Conservation (phyloP, 2,797 vertebrate genomes). For the Danio aesculapii region DNA sequence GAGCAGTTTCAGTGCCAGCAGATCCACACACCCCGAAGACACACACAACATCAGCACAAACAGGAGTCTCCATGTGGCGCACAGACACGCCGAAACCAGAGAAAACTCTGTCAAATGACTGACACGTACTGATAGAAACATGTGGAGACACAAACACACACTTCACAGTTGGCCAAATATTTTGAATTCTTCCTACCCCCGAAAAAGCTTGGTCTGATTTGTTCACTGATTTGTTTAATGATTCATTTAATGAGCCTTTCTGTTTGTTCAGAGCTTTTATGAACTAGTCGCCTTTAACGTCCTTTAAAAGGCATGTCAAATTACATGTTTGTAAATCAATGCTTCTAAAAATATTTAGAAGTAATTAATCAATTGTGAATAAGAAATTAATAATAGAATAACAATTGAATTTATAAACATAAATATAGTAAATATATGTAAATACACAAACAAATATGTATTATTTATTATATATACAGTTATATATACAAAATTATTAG, state of each 20-base stretch:
- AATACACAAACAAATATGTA: too few species aligned
- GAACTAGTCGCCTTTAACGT: not conserved
- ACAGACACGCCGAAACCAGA: constrained; percentile 7
- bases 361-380: not conserved
- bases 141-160: constrained; percentile 9
- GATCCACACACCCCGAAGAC: constrained; percentile 36
- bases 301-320: not conserved
- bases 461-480: too few species aligned
- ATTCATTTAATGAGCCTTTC: not conserved
- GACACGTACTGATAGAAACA: constrained; percentile 30
- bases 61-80: constrained; percentile 21
- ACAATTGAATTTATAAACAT: too few species aligned
- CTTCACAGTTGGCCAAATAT: constrained; percentile 4
- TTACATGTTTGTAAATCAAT: not conserved
- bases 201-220: not conserved
- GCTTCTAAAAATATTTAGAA: not conserved
- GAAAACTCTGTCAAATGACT: not conserved
- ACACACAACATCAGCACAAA: constrained; percentile 38
- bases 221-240: not conserved
- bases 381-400: too few species aligned
- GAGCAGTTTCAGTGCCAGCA: constrained; percentile 33
- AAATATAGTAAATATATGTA: too few species aligned
- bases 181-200: not conserved
- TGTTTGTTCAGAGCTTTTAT: not conserved
- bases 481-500: too few species aligned